These are phyloP conservation scores for Spodoptera frugiperda DNA, from an alignment of 1,140 invertebrate genomes.

Conservation along the genomic window DNA sequence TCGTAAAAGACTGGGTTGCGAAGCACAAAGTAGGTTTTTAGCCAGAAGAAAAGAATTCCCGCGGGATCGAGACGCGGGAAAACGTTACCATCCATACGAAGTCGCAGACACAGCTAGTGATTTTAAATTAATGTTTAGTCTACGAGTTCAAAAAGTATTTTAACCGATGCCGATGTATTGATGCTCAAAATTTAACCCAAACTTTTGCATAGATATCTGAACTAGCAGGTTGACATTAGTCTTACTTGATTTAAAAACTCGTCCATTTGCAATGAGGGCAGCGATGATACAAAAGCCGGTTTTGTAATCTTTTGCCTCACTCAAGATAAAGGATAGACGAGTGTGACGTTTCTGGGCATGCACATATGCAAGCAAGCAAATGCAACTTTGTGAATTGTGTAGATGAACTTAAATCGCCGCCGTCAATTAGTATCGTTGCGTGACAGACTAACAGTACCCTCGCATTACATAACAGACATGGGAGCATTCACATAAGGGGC, in stretches of 20 bases:
- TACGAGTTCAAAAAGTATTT: too few species aligned
- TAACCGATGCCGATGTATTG: too few species aligned
- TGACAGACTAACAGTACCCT: slow-evolving; percentile 75
- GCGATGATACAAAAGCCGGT: slow-evolving; percentile 69
- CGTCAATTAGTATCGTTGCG: slow-evolving; percentile 75
- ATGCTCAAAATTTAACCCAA: too few species aligned
- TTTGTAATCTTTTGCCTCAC: slow-evolving; percentile 62
- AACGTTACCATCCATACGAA: too few species aligned
- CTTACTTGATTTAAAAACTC: slow-evolving; percentile 60
- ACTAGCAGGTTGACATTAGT: slow-evolving; percentile 39
- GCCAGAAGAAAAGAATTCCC: too few species aligned
- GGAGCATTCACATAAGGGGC: slow-evolving; percentile 67
- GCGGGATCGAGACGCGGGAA: too few species aligned
- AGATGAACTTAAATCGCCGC: slow-evolving; percentile 51
- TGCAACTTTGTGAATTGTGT: slow-evolving; percentile 48
- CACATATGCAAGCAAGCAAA: not conserved
- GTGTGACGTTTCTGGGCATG: slow-evolving; percentile 10
- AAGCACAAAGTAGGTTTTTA: too few species aligned
- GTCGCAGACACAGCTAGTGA: too few species aligned
- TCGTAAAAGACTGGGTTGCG: too few species aligned
- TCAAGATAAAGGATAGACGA: slow-evolving; percentile 61
- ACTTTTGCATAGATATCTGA: not conserved
- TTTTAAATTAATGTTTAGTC: too few species aligned
- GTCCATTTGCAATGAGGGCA: slow-evolving; percentile 61
- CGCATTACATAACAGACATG: slow-evolving; percentile 75